These are phyloP conservation scores for Lampropteryx suffumata DNA, from an alignment of 2,888 invertebrate genomes.

Conservation along the genomic window DNA sequence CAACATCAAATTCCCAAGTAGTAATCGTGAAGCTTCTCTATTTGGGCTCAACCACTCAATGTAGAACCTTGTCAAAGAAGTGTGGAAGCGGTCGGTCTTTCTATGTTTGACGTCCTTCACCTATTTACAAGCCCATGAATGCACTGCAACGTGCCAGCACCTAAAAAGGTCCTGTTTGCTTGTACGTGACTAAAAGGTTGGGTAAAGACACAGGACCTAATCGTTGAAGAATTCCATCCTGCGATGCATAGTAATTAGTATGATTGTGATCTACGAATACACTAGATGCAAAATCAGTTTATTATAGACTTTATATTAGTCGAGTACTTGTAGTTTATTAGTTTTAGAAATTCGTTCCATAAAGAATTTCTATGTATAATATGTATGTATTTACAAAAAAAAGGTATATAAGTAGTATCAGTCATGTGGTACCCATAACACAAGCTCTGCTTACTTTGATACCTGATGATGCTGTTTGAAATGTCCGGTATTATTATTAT, in stretches of 20 bases:
- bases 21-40: too few relatives aligned
- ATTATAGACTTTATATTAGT: not conserved
- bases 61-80: not conserved
- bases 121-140: constrained; percentile 12
- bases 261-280: constrained; percentile 16
- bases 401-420: too few relatives aligned
- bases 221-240: constrained; percentile 18
- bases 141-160: not conserved
- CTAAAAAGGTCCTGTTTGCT: constrained; percentile 21
- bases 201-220: constrained; percentile 13
- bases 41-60: not conserved
- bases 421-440: too few relatives aligned
- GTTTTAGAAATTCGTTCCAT: too few relatives aligned
- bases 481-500: too few relatives aligned
- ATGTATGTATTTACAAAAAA: too few relatives aligned
- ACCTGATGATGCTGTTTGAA: too few relatives aligned
- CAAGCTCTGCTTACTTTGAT: too few relatives aligned
- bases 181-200: constrained; percentile 23
- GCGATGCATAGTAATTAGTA: constrained; percentile 28
- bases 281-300: not conserved
- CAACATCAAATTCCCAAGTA: too few relatives aligned
- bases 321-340: too few relatives aligned
- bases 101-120: constrained; percentile 9
- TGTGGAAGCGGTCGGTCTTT: not conserved
- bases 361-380: too few relatives aligned